Conservation (phyloP, 2,797 vertebrate species). For the Oreonectes daqikongensis region DNA sequence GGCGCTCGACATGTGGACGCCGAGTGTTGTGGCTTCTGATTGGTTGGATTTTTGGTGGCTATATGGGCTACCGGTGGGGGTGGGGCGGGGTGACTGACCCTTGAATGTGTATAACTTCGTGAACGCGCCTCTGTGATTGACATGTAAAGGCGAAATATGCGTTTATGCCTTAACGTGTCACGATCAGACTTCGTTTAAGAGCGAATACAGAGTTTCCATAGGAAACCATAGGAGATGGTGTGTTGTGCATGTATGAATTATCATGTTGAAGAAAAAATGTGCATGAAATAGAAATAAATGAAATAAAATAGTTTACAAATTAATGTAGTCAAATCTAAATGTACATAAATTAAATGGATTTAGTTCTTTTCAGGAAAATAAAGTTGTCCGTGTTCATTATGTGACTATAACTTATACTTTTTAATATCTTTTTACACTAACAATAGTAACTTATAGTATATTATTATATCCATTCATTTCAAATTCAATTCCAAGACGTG, state of each 20-base stretch:
- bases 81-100: constrained; percentile 43
- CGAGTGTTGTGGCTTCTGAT: constrained; percentile 37
- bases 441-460: too few relatives aligned
- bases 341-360: too few relatives aligned
- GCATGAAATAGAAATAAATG: not conserved
- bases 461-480: too few relatives aligned
- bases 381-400: too few relatives aligned
- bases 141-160: constrained; percentile 3
- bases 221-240: not conserved
- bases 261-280: not conserved
- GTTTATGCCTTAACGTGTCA: not conserved
- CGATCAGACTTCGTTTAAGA: not conserved
- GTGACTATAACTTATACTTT: too few relatives aligned
- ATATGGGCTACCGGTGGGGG: constrained; percentile 30
- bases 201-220: not conserved
- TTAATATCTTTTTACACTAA: too few relatives aligned
- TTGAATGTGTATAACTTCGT: constrained; percentile 21
- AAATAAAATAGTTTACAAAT: too few relatives aligned
- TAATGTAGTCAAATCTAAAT: too few relatives aligned
- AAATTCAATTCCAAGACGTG: too few relatives aligned
- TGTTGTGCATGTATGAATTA: not conserved
- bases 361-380: too few relatives aligned
- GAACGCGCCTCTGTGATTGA: constrained; percentile 25
- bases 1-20: constrained; percentile 58
- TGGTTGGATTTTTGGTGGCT: constrained; percentile 31